Base-by-base conservation (phyloP, 2,888 invertebrate genomes). In the Spilarctia lutea region DNA sequence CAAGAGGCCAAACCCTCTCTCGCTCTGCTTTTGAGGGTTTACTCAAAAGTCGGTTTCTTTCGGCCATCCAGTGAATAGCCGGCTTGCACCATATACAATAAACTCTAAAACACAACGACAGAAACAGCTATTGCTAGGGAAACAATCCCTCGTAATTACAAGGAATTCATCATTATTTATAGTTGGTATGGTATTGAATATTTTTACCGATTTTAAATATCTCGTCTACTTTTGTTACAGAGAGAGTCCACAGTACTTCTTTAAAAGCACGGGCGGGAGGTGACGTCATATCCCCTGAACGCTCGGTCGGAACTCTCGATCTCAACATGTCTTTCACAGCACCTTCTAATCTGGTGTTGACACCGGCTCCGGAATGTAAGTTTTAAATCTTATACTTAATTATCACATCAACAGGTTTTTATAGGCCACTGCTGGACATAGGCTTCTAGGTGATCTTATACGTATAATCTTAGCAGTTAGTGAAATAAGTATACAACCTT, bases 281-380 rank as follows among this genome's bases (percentile, higher is more conserved):
- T 85, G 96, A 95, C 90, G 92, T 95, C 85, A 93, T 93, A 65
- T 80, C 90, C 20, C 92, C 92, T 39, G 95, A 94, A 74, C 90
- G 93, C n/a, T 90, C 94, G 2, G 92, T 93, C 75, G 92, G 93
- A 80, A 88, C 91, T 45, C 88, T 95, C 75, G 95, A 94, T 84
- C 91, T 95, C 75, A 90, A 91, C 77, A 94, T 94, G 92, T 89
- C 92, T 56, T 94, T 91, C 86, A 84, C 94, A 35, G 91, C 95
- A 27, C 94, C 95, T 42, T 94, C 96, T 11, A 95, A 95, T 82
- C 87, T 96, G 78, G 95, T 95, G 60, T 93, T 96, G 78, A 96
- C 95, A 71, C 95, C 95, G 27, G 95, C 95, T 48, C 95, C 95
- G 1, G 95, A 96, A 91, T 96, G 95, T 95, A 83, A 95, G 94